Base-by-base conservation (phyloP, 1,140 invertebrate species). In the Hyles euphorbiae region DNA sequence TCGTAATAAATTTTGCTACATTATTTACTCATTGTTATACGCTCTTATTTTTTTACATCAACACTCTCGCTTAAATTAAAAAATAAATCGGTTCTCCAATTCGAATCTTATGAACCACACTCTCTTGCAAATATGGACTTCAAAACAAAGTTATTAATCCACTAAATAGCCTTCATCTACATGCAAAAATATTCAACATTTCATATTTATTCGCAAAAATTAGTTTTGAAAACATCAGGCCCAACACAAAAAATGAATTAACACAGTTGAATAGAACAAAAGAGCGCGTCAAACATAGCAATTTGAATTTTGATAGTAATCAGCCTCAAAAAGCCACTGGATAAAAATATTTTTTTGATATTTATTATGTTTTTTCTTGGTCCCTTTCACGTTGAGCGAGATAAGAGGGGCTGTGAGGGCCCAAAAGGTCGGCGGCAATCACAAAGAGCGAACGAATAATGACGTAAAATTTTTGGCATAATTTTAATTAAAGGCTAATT, bases 401-500 rank as follows among this genome's bases (percentile, higher is more conserved):
- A 73, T 72, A 74, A 76, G 64, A 66, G 66, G 55, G 51, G 34
- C 62, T 63, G 56, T 59, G 64, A 65, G 56, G 54, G 58, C 58
- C 65, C 58, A 76, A 76, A 74, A 65, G 70, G 68, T 72, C 67
- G 22, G 36, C 36, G 36, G 61, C 65, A 68, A 66, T 67, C 68
- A 83, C 76, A 83, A 81, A 81, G 72, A 70, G 56, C 68, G 50
- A 52, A 55, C 53, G 53, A 72, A 72, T 78, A 82, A 80, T 72
- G 76, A 80, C 69, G 64, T 60, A 74, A 79, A 47, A 78, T 75
- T 83, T 80, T 74, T 78, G 72, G 63, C 71, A 74, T 71, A 67
- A 80, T 80, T 81, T 81, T 81, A 83, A 83, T 81, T 83, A 81
- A 81, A 81, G 67, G 61, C 75, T 78, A 78, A 83, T 80, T 81